Evolutionary conservation across 2,113 vertebrate genomes (phyloP).

Genomic region (Xiphophorus hellerii): DNA sequence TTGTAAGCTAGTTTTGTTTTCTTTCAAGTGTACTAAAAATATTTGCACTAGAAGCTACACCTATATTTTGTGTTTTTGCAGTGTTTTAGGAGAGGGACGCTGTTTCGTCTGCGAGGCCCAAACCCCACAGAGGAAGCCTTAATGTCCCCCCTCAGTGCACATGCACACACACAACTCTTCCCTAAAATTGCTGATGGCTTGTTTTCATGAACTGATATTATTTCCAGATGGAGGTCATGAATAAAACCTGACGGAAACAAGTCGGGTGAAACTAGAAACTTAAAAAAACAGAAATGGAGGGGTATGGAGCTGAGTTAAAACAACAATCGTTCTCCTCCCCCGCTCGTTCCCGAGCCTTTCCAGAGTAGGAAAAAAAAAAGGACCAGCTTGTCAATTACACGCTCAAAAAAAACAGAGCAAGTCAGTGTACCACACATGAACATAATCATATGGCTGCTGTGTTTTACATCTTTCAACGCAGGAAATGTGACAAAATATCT

Average conservation of each 20-base stretch:
- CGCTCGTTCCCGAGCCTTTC: constrained; percentile 39
- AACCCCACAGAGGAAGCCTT: constrained; percentile 40
- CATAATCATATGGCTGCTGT: constrained; percentile 22
- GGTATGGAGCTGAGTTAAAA: constrained; percentile 58
- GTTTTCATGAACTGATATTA: constrained; percentile 81
- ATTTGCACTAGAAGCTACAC: too few relatives aligned
- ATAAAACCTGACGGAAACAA: constrained; percentile 81
- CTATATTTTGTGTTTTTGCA: too few relatives aligned
- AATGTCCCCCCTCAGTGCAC: constrained; percentile 33
- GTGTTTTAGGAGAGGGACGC: constrained; percentile 45
- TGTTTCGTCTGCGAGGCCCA: constrained; percentile 20
- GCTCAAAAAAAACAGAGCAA: constrained; percentile 63
- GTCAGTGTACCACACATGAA: constrained; percentile 56
- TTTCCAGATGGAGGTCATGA: constrained; percentile 85
- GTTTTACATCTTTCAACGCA: constrained; percentile 33
- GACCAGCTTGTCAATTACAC: constrained; percentile 70
- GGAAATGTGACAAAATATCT: constrained; percentile 44
- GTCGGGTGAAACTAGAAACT: constrained; percentile 83
- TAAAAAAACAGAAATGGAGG: constrained; percentile 76
- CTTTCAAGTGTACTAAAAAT: too few relatives aligned
- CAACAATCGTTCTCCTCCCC: constrained; percentile 63
- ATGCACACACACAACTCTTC: constrained; percentile 35
- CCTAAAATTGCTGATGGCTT: constrained; percentile 75
- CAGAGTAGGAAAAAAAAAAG: constrained; percentile 20
- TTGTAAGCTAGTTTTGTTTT: too few relatives aligned